Base-by-base conservation (phyloP, 2,113 vertebrate species). In the Fregata magnificens region DNA sequence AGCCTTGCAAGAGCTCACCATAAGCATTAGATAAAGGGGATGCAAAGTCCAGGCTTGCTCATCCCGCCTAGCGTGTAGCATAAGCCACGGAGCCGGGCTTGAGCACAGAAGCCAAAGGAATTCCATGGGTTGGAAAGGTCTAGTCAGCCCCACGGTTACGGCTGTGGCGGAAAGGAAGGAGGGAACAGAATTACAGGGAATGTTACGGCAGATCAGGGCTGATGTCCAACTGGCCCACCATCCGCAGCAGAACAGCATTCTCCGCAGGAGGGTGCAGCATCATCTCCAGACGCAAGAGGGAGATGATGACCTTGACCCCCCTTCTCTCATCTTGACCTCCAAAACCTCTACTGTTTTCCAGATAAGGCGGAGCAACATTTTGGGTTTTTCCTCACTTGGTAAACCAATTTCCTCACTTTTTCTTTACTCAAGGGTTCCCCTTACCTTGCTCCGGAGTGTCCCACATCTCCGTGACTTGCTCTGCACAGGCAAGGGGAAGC, bases 21-120 rank as follows among this genome's bases (percentile, higher is more conserved):
- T 19, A 21, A 49, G 44, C 8, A 2, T 10, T 28, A 81, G 56
- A 16, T 11, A 17, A 80, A 50, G 32, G 31, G 58, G 71, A 71
- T 19, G 47, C 2, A 16, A 76, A 53, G 16, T 3, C 34, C 58
- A 53, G 7, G 6, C 24, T 82, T 5, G 5, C 10, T 90, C 28
- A 9, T 31, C 21, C 28, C 31, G 49, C 22, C 25, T 38, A 50
- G 34, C n/a, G n/a, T n/a, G n/a, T n/a, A 49, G 63, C 50, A 25
- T 0, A 6, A 88, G 66, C 25, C 45, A 5, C 0, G 1, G 49
- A 56, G 65, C 38, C 7, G 18, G 53, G 53, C 53, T 56, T 32
- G 31, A 32, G 18, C 53, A 56, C 53, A 19, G 55, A n/a, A 10
- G 13, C 36, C 2, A 3, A 34, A 79, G 56, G 45, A 52, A 55